A percentile compares a stretch with the other conserved stretches of the same genome.
phyloP scores from a whole-genome alignment of 1,140 invertebrate species.

The Harpegnathos saltator region DNA sequence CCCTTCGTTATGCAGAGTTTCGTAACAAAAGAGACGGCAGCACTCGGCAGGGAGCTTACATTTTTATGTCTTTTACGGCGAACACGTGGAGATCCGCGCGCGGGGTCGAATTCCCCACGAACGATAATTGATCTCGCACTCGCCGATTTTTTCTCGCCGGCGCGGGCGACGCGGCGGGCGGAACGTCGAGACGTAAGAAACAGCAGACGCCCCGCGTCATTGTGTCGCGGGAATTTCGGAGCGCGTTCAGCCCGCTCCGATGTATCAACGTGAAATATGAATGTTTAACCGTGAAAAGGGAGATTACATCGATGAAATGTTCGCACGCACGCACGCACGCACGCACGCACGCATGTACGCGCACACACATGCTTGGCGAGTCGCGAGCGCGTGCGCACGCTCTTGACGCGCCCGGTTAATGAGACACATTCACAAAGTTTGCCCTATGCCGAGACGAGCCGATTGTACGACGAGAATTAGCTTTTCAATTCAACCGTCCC shows the following conservation, averaged over 20 bases:
- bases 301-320: conserved; percentile 67
- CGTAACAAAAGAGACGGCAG: conserved; percentile 41
- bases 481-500: conserved; percentile 81
- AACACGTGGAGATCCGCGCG: conserved; percentile 10
- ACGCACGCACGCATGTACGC: conserved; percentile 37
- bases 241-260: not conserved
- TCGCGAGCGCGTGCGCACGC: conserved; percentile 71
- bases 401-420: conserved; percentile 81
- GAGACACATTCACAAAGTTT: conserved; percentile 84
- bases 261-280: conserved; percentile 59
- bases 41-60: conserved; percentile 44
- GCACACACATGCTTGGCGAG: conserved; percentile 43
- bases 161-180: too few species aligned
- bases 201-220: not conserved
- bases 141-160: not conserved
- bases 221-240: not conserved
- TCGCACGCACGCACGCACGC: conserved; percentile 54
- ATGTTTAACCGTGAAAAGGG: conserved; percentile 47
- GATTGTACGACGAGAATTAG: conserved; percentile 84
- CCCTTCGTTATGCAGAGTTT: conserved; percentile 41
- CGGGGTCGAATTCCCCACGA: conserved; percentile 42
- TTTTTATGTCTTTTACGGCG: conserved; percentile 36
- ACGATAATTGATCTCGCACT: not conserved
- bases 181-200: not conserved
- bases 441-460: conserved; percentile 81